A percentile compares a stretch with the other conserved stretches of the same genome.
These are phyloP conservation scores for Brachionus sp. DNA, from an alignment of 1,140 invertebrate genomes.

Conservation along the genomic window DNA sequence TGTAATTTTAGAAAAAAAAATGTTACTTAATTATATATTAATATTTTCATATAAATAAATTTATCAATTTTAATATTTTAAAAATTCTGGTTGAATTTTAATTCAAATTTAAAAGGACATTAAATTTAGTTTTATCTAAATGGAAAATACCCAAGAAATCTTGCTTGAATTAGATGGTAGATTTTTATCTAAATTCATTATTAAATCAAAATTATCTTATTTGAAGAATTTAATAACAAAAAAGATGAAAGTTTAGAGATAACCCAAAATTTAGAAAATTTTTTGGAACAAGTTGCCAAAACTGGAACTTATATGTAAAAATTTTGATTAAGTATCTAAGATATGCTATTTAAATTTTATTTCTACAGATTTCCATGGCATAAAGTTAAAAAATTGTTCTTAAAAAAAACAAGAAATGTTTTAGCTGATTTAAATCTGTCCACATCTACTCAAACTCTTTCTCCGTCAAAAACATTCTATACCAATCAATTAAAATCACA, in stretches of 20 bases:
- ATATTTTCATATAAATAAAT: neutral
- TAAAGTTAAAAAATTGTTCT: constrained; percentile 26
- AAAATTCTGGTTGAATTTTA: neutral
- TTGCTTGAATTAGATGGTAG: constrained; percentile 25
- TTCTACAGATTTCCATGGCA: constrained; percentile 12
- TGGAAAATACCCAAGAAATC: constrained; percentile 16
- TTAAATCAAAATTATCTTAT: neutral
- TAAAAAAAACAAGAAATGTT: constrained; percentile 35
- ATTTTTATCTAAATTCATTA: neutral
- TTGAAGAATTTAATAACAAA: constrained; percentile 17
- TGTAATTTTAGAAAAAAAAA: neutral
- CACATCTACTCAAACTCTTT: neutral
- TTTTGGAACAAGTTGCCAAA: constrained; percentile 34
- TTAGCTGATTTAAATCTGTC: neutral
- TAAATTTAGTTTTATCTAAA: neutral
- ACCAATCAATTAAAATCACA: constrained; percentile 29
- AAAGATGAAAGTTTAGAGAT: neutral
- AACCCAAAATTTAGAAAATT: constrained; percentile 30
- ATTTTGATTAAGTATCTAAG: neutral
- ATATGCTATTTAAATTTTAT: neutral
- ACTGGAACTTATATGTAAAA: constrained; percentile 38
- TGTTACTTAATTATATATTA: neutral
- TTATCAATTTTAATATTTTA: neutral
- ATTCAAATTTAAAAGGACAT: neutral
- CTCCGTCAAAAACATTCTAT: neutral